These are phyloP conservation scores for Odontamblyopus lacepedii DNA, from an alignment of 2,797 vertebrate species.

Conservation along the genomic window DNA sequence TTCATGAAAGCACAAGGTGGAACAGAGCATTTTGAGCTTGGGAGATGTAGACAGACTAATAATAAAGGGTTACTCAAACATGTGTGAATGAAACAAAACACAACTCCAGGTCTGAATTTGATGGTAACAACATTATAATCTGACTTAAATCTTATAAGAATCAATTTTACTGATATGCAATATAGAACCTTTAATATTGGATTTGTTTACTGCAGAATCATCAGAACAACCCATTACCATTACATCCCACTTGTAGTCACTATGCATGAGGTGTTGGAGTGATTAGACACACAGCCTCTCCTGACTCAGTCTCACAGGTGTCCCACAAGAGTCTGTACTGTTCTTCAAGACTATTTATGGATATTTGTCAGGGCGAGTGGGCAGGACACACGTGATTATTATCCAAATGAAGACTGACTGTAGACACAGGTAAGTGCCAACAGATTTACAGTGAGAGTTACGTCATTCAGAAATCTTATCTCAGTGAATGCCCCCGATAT, in stretches of 20 bases:
- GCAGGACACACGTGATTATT: slow-evolving; percentile 15
- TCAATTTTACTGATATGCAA: too few species aligned
- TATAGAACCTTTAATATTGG: too few species aligned
- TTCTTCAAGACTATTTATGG: slow-evolving; percentile 25
- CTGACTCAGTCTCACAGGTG: slow-evolving; percentile 66
- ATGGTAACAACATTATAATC: too few species aligned
- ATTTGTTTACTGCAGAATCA: neutral
- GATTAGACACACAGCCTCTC: neutral
- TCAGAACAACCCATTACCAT: neutral
- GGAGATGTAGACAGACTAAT: too few species aligned
- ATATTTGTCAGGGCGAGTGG: slow-evolving; percentile 18
- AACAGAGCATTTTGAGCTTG: too few species aligned
- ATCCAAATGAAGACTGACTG: slow-evolving; percentile 11
- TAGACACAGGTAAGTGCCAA: neutral
- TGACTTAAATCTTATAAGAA: too few species aligned
- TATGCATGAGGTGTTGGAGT: neutral
- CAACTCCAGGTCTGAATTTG: too few species aligned
- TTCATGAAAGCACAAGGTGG: too few species aligned
- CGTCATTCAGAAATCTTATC: neutral
- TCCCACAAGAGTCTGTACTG: slow-evolving; percentile 25
- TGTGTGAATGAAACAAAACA: too few species aligned
- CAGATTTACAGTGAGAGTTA: neutral
- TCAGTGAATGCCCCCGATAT: neutral
- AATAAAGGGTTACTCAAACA: too few species aligned
- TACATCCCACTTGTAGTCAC: neutral